Percentiles rank a stretch among this genome's conserved stretches.
phyloP scores from a whole-genome alignment of 2,888 invertebrate genomes.

The Tigriopus californicus region DNA sequence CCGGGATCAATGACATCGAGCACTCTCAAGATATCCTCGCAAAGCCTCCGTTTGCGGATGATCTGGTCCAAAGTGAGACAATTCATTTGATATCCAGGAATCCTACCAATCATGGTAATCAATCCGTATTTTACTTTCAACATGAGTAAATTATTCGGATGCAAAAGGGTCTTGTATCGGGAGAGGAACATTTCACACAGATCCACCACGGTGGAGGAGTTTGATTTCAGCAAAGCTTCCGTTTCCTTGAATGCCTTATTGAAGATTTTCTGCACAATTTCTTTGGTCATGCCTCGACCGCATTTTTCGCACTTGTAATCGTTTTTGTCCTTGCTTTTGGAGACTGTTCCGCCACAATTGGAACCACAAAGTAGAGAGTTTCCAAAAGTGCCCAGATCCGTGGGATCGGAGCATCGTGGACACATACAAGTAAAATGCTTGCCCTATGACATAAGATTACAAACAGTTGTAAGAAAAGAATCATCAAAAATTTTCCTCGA shows the following conservation, averaged over 20 bases:
- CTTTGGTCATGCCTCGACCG: no score
- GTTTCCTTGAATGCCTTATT: background rate
- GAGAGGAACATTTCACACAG: background rate
- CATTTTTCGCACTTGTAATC: no score
- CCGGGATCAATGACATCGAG: background rate
- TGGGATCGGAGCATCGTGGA: background rate
- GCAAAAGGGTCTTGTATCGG: background rate
- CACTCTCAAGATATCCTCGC: background rate
- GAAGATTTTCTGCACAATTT: background rate
- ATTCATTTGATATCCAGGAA: constrained; percentile 4
- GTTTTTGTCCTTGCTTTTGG: no score
- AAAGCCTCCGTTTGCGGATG: background rate
- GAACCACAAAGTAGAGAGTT: background rate
- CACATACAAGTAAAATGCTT: constrained; percentile 9
- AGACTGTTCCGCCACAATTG: no score
- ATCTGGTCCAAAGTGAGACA: background rate
- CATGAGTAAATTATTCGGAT: background rate
- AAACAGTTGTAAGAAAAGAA: background rate
- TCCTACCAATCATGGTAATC: background rate
- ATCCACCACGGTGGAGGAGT: background rate
- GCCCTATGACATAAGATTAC: background rate
- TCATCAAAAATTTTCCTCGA: no score
- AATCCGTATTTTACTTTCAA: background rate
- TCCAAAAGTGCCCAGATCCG: background rate
- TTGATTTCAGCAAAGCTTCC: background rate